phyloP scores from a whole-genome alignment of 2,888 invertebrate genomes.

The Sthenelais limicola region DNA sequence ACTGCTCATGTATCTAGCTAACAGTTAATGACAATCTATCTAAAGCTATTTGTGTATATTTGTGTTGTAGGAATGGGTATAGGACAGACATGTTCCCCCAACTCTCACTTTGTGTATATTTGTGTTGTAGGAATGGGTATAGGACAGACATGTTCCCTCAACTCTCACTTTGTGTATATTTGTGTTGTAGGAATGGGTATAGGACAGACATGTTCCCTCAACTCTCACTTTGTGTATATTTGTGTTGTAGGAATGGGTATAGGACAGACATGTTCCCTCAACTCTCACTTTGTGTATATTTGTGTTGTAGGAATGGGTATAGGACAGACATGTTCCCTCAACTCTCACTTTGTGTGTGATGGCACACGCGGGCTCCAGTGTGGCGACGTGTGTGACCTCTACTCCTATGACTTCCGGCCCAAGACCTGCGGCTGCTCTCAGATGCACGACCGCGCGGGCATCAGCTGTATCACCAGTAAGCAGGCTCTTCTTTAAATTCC shows the following conservation, averaged over 20 bases:
- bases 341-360: conserved; percentile 41
- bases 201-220: conserved; percentile 35
- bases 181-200: conserved; percentile 33
- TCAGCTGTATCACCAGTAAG: conserved; percentile 40
- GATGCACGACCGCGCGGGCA: conserved; percentile 40
- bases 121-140: too few relatives aligned
- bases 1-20: too few relatives aligned
- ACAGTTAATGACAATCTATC: too few relatives aligned
- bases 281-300: conserved; percentile 37
- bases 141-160: too few relatives aligned
- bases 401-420: conserved; percentile 15
- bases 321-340: conserved; percentile 35
- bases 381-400: conserved; percentile 44
- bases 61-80: too few relatives aligned
- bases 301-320: conserved; percentile 33
- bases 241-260: conserved; percentile 36
- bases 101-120: too few relatives aligned
- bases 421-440: conserved; percentile 45
- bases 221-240: conserved; percentile 35
- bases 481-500: too few relatives aligned
- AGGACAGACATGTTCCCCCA: too few relatives aligned
- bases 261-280: conserved; percentile 35
- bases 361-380: conserved; percentile 43
- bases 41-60: too few relatives aligned
- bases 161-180: too few relatives aligned